Conservation (phyloP, 2,888 invertebrate species). For the Phorcus lineatus region DNA sequence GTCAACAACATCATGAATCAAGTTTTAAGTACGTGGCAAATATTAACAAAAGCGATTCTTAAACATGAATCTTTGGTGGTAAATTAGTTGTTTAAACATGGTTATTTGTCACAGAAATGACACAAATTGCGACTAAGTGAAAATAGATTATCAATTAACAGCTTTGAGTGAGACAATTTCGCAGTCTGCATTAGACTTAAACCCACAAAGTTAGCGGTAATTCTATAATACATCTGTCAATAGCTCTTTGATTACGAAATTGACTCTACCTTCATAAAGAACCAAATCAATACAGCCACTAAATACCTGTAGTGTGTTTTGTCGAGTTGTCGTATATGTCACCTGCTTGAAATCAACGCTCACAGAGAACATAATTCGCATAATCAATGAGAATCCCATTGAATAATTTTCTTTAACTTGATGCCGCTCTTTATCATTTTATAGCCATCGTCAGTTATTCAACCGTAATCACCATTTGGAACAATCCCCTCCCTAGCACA, state of each 20-base stretch:
- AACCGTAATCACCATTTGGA: neutral
- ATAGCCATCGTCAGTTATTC: neutral
- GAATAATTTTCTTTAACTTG: neutral
- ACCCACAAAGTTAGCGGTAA: conserved; percentile 5
- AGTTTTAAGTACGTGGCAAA: no score
- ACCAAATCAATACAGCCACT: neutral
- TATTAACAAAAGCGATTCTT: neutral
- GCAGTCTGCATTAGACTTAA: neutral
- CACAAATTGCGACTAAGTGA: conserved; percentile 10
- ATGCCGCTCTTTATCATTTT: neutral
- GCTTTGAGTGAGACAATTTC: neutral
- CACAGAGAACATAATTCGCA: neutral
- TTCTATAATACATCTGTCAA: neutral
- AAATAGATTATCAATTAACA: conserved; percentile 4
- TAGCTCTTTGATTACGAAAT: neutral
- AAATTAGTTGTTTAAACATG: neutral
- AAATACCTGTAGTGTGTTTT: conserved; percentile 10
- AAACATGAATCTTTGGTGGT: neutral
- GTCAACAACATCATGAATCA: no score
- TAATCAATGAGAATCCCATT: neutral
- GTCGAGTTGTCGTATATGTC: neutral
- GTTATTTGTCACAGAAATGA: neutral
- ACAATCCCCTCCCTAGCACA: no score
- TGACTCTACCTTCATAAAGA: neutral
- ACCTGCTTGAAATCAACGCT: neutral